A percentile compares a stretch with the other conserved stretches of the same genome.
Evolutionary conservation across 2,113 vertebrate genomes (phyloP).

Genomic region (Peromyscus polionotus): DNA sequence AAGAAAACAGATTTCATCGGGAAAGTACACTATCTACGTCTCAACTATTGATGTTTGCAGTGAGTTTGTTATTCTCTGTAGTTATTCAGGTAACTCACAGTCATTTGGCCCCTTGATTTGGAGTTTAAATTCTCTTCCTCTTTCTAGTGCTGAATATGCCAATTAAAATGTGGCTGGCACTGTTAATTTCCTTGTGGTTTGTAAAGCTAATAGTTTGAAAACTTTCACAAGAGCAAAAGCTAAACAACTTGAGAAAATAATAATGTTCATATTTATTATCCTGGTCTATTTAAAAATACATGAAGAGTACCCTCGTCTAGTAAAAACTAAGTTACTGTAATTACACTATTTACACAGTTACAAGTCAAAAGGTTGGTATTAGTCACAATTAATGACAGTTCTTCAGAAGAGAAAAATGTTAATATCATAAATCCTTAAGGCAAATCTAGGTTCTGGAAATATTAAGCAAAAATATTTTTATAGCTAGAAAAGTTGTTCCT

Average conservation of each 20-base stretch:
- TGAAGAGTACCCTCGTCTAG: background rate
- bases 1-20: background rate
- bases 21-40: background rate
- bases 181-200: background rate
- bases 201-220: constrained; percentile 37
- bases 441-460: constrained; percentile 50
- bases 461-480: constrained; percentile 57
- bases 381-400: constrained; percentile 52
- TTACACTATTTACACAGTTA: background rate
- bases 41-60: background rate
- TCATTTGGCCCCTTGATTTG: background rate
- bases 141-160: background rate
- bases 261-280: constrained; percentile 28
- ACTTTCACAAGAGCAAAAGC: background rate
- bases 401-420: constrained; percentile 61
- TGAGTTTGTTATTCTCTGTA: background rate
- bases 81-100: background rate
- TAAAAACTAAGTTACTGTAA: constrained; percentile 49
- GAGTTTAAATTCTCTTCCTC: background rate
- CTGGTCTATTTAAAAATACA: background rate
- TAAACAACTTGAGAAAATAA: constrained; percentile 18
- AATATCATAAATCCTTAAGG: constrained; percentile 13
- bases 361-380: constrained; percentile 59
- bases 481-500: background rate
- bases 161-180: background rate